phyloP scores from a whole-genome alignment of 1,140 invertebrate genomes.

The Daktulosphaira vitifoliae region DNA sequence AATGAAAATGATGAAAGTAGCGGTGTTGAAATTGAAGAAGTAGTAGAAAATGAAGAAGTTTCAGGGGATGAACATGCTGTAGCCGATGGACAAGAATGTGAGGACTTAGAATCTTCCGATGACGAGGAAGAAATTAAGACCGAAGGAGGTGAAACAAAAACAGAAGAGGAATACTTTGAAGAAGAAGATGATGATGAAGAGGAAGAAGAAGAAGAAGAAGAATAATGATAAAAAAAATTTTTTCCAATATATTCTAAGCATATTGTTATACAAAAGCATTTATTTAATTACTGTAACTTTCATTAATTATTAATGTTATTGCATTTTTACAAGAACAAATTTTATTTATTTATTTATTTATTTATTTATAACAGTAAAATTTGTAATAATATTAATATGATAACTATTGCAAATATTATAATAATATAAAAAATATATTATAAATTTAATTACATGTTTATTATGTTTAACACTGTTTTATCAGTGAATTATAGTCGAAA shows the following conservation, averaged over 20 bases:
- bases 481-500: too few relatives aligned
- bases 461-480: too few relatives aligned
- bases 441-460: too few relatives aligned
- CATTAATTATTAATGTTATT: too few relatives aligned
- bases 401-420: too few relatives aligned
- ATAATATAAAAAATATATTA: too few relatives aligned
- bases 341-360: too few relatives aligned
- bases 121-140: slow-evolving; percentile 20
- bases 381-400: too few relatives aligned
- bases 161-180: slow-evolving; percentile 24
- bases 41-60: slow-evolving; percentile 8
- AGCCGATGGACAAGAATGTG: not conserved
- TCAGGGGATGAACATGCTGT: slow-evolving; percentile 18
- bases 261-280: not conserved
- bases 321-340: too few relatives aligned
- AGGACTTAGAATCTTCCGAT: slow-evolving; percentile 7
- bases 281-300: too few relatives aligned
- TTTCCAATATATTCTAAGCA: not conserved
- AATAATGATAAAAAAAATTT: not conserved
- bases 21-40: slow-evolving; percentile 6
- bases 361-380: too few relatives aligned
- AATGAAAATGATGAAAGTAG: not conserved
- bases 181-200: slow-evolving; percentile 26
- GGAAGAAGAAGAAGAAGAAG: slow-evolving; percentile 23
- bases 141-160: slow-evolving; percentile 6